Evolutionary conservation across 2,797 vertebrate genomes (phyloP), one percentile per base, ranked within the genome.

Genomic region (Cynodonichthys magdalenae): DNA sequence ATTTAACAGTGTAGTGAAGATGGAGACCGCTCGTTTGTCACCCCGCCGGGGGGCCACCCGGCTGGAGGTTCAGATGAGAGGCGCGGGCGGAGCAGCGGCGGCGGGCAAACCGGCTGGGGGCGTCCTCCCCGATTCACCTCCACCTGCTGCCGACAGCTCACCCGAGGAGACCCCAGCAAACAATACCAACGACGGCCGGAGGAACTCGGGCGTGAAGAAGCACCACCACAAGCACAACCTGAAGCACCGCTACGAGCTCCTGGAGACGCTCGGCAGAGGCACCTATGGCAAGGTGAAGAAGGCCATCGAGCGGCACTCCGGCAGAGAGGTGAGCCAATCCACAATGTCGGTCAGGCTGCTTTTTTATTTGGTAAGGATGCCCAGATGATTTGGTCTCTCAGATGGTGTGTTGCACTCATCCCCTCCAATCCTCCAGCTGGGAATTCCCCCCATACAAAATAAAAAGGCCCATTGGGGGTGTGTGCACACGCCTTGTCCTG

Each of bases 151-250:
- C 72, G 64, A 75, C 29, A 59, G 9, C 68, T 74, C 89, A 7
- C 71, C 83, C 20, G 82, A 84, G 4, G 91, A 81, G 41, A 65
- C 78, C 53, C 83, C 81, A 19, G 59, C 80, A 4, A 45, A 36
- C 10, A 36, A 36, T 10, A 36, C 2, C 34, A 36, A 3, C 1
- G 92, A 90, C 52, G 89, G 90, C 71, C 90, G 89, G 80, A 93
- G 94, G 73, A 92, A 91, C 85, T 94, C 95, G 2, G 95, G 95
- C 19, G 96, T 96, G 87, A 98, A 97, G 93, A 94, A 97, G 69
- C 97, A 98, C 87, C 96, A 97, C 78, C 97, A 99, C 92, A 99
- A 99, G 79, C 97, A 99, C 87, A 99, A 99, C 92, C 94, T 99
- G 86, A 99, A 99, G 80, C 97, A 99, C 85, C 96, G 97, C 84